phyloP scores from a whole-genome alignment of 2,797 vertebrate genomes.

The Malacoctenus gilli region DNA sequence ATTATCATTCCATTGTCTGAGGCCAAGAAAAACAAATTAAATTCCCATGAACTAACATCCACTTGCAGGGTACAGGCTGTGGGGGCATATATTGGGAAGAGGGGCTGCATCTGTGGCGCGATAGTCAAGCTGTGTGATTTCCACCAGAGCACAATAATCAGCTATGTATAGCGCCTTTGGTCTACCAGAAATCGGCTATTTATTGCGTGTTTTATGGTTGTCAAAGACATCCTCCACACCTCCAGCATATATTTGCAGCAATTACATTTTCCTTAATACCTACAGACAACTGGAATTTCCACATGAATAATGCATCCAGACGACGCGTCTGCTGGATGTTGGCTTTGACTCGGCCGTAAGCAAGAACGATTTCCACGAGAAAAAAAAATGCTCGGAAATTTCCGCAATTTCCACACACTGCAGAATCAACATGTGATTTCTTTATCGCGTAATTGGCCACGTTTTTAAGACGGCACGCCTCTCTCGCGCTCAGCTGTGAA shows the following conservation, averaged over 20 bases:
- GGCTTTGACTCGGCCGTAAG: slow-evolving; percentile 9
- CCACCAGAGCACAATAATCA: slow-evolving; percentile 32
- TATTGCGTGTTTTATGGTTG: slow-evolving; percentile 52
- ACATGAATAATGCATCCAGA: slow-evolving; percentile 13
- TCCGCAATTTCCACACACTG: too few relatives aligned
- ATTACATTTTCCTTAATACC: slow-evolving; percentile 39
- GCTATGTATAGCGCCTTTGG: slow-evolving; percentile 24
- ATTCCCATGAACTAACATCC: slow-evolving; percentile 70
- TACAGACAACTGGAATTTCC: too few relatives aligned
- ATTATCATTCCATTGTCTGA: slow-evolving; percentile 78
- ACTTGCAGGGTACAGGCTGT: slow-evolving; percentile 66
- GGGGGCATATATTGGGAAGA: slow-evolving; percentile 24
- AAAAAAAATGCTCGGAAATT: slow-evolving; percentile 1
- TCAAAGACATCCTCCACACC: slow-evolving; percentile 54
- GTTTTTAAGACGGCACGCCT: slow-evolving; percentile 2
- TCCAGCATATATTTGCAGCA: slow-evolving; percentile 40
- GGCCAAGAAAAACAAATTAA: slow-evolving; percentile 78
- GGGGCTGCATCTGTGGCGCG: slow-evolving; percentile 21
- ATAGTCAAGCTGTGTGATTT: slow-evolving; percentile 27
- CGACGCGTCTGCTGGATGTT: slow-evolving; percentile 16
- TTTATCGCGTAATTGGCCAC: slow-evolving; percentile 12
- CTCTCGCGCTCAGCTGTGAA: slow-evolving; percentile 15
- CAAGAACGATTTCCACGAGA: slow-evolving; percentile 7
- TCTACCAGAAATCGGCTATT: slow-evolving; percentile 35
- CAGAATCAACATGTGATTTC: too few relatives aligned